Conservation (phyloP, 2,888 invertebrate genomes). For the Drosophila falleni region DNA sequence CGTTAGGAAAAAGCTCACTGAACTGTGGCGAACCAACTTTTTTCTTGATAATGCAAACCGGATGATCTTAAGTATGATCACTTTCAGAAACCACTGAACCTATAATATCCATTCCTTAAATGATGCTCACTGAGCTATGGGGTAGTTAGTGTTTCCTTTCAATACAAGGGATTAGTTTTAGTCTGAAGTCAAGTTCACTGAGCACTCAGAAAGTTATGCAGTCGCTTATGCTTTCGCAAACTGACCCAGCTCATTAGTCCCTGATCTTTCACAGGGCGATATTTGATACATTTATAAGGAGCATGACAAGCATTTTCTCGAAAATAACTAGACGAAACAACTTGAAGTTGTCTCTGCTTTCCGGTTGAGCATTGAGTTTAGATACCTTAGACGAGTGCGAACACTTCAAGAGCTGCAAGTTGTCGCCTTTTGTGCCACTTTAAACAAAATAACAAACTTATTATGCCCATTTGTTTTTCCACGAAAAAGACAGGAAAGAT, state of each 20-base stretch:
- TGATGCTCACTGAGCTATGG: background rate
- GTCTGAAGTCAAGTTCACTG: slow-evolving; percentile 2
- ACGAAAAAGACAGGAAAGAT: slow-evolving; percentile 22
- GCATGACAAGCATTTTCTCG: slow-evolving; percentile 5
- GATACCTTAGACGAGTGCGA: slow-evolving; percentile 17
- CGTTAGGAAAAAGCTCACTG: background rate
- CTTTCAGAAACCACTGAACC: slow-evolving; percentile 1
- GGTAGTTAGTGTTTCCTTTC: background rate
- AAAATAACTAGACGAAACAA: slow-evolving; percentile 4
- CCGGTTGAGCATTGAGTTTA: slow-evolving; percentile 7
- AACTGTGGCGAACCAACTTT: background rate
- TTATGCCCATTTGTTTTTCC: slow-evolving; percentile 70
- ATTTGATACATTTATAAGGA: slow-evolving; percentile 5
- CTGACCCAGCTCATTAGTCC: slow-evolving; percentile 7
- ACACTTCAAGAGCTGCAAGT: slow-evolving; percentile 32
- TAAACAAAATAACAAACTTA: slow-evolving; percentile 69
- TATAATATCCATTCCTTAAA: background rate
- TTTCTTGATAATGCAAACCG: background rate
- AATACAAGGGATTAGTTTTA: slow-evolving; percentile 1
- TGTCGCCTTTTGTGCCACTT: slow-evolving; percentile 37
- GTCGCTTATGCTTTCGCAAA: background rate
- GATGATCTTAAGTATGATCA: background rate
- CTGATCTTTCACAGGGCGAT: slow-evolving; percentile 9
- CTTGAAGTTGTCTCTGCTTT: slow-evolving; percentile 17
- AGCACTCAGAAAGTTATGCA: background rate